Evolutionary conservation across 2,888 invertebrate species (phyloP), one percentile per base, ranked within the genome.

Genomic region (Cephus rjabovi): DNA sequence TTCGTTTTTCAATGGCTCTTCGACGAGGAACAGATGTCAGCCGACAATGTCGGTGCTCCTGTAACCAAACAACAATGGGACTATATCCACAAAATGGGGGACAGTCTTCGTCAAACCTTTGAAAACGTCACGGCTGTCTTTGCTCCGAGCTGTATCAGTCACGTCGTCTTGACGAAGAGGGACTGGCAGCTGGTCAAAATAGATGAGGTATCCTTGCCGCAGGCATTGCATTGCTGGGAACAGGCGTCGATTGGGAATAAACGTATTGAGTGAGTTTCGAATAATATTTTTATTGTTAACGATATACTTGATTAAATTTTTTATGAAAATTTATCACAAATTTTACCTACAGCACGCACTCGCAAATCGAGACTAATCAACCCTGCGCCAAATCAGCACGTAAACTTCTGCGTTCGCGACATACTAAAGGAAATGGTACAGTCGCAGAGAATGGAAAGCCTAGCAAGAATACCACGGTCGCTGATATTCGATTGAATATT

Each of bases 1-100:
- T 98, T 98, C 90, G 96, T 98, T 34, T 97, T 98, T 90, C 98
- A 98, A 94, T 98, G 98, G 95, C 93, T 98, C 75, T 98, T 98
- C 91, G 98, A 98, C 90, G 98, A 98, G 89, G 98, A 98, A 4
- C 98, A 98, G 93, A 95, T 98, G 94, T 95, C 96, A 40, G 97
- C 97, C 0, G 97, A 98, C 90, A 98, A 98, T 86, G 97, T 98
- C 1, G 96, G 97, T 0, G 95, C 97, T 0, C 98, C 98, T 1
- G 95, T 97, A 3, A 96, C 97, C 23, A 96, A 97, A 77, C 95
- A 96, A 79, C 98, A 98, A 88, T 98, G 98, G 98, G 96, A 98
- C 86, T 97, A 97, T 87, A 97, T 98, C 80, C 97, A 98, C 89
- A 95, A 96, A 88, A 96, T 98, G 93, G 98, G 98, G 0, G 95